Conservation (phyloP, 2,113 vertebrate species). For the Microtus pennsylvanicus region DNA sequence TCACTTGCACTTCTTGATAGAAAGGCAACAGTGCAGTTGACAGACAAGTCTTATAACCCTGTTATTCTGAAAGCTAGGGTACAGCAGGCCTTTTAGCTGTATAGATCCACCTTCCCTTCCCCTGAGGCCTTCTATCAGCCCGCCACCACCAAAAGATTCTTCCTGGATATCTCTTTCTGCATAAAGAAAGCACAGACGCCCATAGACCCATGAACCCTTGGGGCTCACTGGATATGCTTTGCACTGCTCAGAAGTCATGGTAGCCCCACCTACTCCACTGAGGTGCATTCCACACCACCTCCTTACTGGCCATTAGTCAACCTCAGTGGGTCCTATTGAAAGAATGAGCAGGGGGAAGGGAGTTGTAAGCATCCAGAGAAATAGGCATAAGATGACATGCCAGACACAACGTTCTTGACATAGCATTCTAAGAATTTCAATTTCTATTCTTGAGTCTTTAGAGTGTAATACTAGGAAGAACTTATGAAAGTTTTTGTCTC, state of each 20-base stretch:
- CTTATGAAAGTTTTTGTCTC: background rate
- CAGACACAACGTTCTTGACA: background rate
- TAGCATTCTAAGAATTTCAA: background rate
- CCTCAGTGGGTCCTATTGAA: background rate
- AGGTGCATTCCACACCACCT: background rate
- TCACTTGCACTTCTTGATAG: background rate
- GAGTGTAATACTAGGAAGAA: fast-evolving
- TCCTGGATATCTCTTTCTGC: background rate
- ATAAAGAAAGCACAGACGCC: background rate
- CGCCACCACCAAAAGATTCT: background rate
- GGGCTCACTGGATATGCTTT: background rate
- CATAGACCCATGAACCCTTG: fast-evolving
- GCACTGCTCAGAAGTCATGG: background rate
- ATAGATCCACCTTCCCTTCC: background rate
- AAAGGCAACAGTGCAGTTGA: background rate
- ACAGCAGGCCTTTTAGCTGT: background rate
- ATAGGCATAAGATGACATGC: background rate
- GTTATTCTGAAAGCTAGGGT: background rate
- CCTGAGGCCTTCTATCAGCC: background rate
- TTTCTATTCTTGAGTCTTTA: background rate
- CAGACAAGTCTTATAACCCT: background rate
- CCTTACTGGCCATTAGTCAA: background rate
- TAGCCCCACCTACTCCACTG: background rate
- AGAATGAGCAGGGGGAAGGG: background rate
- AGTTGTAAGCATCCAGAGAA: background rate